Conservation (phyloP, 2,888 invertebrate species). For the Smittia sp. region DNA sequence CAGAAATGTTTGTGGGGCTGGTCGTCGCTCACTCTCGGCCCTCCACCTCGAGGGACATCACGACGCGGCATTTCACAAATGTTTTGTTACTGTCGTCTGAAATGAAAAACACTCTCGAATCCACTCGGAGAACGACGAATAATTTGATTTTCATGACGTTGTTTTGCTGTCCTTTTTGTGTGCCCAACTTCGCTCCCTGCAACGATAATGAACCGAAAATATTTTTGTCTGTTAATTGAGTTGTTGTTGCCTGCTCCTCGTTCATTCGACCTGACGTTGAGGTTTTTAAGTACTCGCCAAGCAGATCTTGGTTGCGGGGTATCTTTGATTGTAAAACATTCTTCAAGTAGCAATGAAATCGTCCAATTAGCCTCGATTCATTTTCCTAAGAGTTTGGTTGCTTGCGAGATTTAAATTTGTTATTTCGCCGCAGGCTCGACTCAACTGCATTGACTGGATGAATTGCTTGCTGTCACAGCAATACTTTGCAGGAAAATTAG, state of each 20-base stretch:
- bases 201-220: constrained; percentile 30
- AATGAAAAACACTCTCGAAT: neutral
- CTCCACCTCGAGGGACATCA: constrained; percentile 27
- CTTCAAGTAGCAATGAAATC: too few relatives aligned
- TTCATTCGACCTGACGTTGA: constrained; percentile 5
- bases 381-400: too few relatives aligned
- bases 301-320: too few relatives aligned
- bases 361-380: too few relatives aligned
- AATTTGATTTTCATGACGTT: constrained; percentile 31
- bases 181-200: neutral
- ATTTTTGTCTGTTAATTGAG: constrained; percentile 18
- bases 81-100: constrained; percentile 15
- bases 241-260: neutral
- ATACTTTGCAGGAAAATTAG: too few relatives aligned
- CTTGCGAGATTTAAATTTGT: too few relatives aligned
- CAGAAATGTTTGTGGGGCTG: constrained; percentile 14
- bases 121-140: neutral
- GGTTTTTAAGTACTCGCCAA: constrained; percentile 1
- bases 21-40: neutral
- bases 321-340: too few relatives aligned
- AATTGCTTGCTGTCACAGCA: too few relatives aligned
- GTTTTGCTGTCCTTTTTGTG: neutral
- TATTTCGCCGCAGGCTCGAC: too few relatives aligned
- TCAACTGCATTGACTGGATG: too few relatives aligned
- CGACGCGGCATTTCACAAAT: constrained; percentile 11